A percentile compares a stretch with the other conserved stretches of the same genome.
phyloP scores from a whole-genome alignment of 2,888 invertebrate genomes.

The Mimas tiliae region DNA sequence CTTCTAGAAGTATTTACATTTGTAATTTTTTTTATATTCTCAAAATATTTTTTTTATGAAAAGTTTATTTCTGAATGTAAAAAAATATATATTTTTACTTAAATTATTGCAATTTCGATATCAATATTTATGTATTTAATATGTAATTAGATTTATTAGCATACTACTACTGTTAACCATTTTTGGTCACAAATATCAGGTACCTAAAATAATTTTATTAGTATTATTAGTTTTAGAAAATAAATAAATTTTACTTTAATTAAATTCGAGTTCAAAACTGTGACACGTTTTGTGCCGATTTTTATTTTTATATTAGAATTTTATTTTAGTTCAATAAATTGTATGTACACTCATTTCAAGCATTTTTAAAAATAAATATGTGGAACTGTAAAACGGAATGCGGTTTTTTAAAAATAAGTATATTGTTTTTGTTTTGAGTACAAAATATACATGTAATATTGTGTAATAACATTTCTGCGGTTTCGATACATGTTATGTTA shows the following conservation, averaged over 20 bases:
- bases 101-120: too few relatives aligned
- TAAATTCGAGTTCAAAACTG: neutral
- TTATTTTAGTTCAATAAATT: neutral
- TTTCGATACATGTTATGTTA: neutral
- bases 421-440: conserved; percentile 8
- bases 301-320: conserved; percentile 21
- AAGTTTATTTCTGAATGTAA: too few relatives aligned
- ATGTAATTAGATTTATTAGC: too few relatives aligned
- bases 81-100: too few relatives aligned
- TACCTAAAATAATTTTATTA: conserved; percentile 33
- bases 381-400: neutral
- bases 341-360: neutral
- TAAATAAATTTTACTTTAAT: conserved; percentile 1
- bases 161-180: neutral
- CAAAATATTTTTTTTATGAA: too few relatives aligned
- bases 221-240: conserved; percentile 44
- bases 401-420: neutral
- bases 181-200: conserved; percentile 44
- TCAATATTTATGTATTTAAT: too few relatives aligned
- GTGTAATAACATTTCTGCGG: neutral
- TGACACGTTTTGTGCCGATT: neutral
- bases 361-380: neutral
- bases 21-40: too few relatives aligned
- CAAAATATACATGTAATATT: conserved; percentile 4
- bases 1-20: too few relatives aligned